Percentiles rank a stretch among this genome's conserved stretches.
Conservation (phyloP, 2,797 vertebrate species). For the Morus bassanus region DNA sequence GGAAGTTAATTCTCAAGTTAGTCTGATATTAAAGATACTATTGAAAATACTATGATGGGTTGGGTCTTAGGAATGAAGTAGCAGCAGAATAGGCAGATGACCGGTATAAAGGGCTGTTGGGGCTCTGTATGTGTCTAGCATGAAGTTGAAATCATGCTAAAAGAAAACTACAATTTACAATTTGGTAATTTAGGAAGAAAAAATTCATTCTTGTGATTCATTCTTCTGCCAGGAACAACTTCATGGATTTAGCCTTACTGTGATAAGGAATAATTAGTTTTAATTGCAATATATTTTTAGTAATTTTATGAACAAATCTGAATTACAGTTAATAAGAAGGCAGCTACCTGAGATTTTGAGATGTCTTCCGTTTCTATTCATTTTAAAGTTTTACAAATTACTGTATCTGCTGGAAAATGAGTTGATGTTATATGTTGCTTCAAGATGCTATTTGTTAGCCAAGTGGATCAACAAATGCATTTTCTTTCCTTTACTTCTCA, state of each 20-base stretch:
- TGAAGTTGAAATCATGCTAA: background rate
- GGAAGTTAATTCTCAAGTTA: background rate
- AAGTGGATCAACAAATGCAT: background rate
- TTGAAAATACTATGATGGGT: background rate
- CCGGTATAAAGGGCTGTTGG: background rate
- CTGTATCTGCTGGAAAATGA: background rate
- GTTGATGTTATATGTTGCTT: background rate
- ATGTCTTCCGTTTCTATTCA: background rate
- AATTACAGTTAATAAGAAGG: background rate
- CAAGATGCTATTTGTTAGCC: background rate
- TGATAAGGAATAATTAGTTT: background rate
- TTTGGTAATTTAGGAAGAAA: background rate
- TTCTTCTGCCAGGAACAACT: background rate
- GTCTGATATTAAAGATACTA: background rate
- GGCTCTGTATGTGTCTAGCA: background rate
- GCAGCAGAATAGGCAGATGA: background rate
- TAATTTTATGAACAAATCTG: background rate
- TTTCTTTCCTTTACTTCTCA: constrained; percentile 61
- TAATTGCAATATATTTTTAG: background rate
- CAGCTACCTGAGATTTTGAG: background rate
- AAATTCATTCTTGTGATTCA: background rate
- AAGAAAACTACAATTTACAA: background rate
- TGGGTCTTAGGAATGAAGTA: background rate
- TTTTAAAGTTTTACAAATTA: background rate
- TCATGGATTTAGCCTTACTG: background rate